A percentile compares a stretch with the other conserved stretches of the same genome.
These are phyloP conservation scores for Cryptoleucopteryx plumbea DNA, from an alignment of 2,113 vertebrate genomes.

Conservation along the genomic window DNA sequence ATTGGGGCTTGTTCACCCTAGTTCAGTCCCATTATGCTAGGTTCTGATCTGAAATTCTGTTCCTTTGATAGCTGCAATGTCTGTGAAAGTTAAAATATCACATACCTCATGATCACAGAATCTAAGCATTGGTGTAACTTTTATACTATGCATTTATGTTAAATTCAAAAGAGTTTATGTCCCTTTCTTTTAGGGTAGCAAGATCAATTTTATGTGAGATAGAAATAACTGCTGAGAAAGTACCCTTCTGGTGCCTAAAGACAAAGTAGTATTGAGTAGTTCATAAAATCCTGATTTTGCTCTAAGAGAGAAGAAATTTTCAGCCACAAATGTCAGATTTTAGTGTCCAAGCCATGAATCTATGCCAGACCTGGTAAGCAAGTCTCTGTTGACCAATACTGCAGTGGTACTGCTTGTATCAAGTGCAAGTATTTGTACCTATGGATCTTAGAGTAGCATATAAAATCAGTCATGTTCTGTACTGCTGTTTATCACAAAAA, in stretches of 20 bases:
- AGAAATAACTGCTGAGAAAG: neutral
- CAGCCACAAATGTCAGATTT: neutral
- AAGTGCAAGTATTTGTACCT: neutral
- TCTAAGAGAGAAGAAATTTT: slow-evolving; percentile 3
- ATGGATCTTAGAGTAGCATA: neutral
- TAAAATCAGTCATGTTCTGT: neutral
- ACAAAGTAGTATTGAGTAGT: neutral
- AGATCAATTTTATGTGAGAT: neutral
- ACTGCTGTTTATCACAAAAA: neutral
- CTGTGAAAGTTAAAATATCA: neutral
- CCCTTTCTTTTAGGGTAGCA: neutral
- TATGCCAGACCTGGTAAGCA: neutral
- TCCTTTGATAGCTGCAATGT: neutral
- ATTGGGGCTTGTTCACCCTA: neutral
- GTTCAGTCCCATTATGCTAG: neutral
- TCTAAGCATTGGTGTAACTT: neutral
- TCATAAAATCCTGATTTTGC: slow-evolving; percentile 2
- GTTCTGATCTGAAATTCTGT: neutral
- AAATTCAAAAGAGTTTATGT: neutral
- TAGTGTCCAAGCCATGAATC: neutral
- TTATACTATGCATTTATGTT: neutral
- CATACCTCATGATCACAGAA: neutral
- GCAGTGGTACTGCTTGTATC: neutral
- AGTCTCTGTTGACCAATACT: neutral
- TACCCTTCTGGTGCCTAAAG: neutral